Percentiles rank a stretch among this genome's conserved stretches.
Conservation (phyloP, 2,888 invertebrate genomes). For the Brenthis hecate region DNA sequence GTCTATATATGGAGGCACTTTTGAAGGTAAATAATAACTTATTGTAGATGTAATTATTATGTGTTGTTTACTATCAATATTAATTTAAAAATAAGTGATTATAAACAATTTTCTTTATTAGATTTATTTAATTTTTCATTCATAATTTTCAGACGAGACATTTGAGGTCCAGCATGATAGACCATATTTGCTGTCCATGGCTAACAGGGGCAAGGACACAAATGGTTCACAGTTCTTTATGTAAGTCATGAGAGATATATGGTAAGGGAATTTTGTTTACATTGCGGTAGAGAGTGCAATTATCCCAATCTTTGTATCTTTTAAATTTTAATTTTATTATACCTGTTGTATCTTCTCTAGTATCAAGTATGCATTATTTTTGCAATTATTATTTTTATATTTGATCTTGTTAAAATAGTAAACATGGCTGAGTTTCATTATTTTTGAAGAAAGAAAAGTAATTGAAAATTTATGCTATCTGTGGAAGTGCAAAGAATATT, state of each 20-base stretch:
- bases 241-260: conserved; percentile 85
- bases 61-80: too few relatives aligned
- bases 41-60: too few relatives aligned
- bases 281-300: background rate
- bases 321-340: background rate
- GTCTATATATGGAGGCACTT: conserved; percentile 98
- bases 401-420: too few relatives aligned
- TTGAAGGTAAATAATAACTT: conserved; percentile 88
- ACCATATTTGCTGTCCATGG: conserved; percentile 97
- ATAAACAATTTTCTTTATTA: too few relatives aligned
- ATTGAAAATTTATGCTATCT: too few relatives aligned
- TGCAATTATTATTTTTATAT: too few relatives aligned
- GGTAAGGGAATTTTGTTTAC: conserved; percentile 49
- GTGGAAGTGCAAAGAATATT: too few relatives aligned
- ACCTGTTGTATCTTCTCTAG: too few relatives aligned
- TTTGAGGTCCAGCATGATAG: conserved; percentile 94
- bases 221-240: conserved; percentile 99
- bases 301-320: conserved; percentile 25
- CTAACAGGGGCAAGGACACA: conserved; percentile 97
- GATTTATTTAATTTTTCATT: background rate
- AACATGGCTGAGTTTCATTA: too few relatives aligned
- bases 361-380: too few relatives aligned
- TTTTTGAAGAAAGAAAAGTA: too few relatives aligned
- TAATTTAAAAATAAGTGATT: too few relatives aligned
- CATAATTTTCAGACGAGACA: conserved; percentile 90